phyloP scores from a whole-genome alignment of 2,797 vertebrate genomes.

The Paramormyrops hopkinsi region DNA sequence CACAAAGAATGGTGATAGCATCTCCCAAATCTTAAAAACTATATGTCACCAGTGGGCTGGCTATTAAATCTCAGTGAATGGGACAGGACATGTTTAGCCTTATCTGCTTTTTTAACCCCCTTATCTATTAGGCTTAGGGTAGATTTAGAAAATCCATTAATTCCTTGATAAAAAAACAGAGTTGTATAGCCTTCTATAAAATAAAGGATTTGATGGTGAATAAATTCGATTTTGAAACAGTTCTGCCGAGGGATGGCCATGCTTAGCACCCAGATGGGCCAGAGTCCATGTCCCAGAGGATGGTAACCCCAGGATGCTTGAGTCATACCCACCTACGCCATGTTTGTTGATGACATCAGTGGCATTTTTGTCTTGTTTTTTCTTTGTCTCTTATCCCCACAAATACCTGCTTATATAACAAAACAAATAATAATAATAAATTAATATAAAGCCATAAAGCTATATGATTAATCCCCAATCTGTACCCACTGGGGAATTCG shows the following conservation, averaged over 20 bases:
- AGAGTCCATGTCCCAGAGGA: constrained; percentile 8
- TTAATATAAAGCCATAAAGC: neutral
- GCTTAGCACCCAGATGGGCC: constrained; percentile 59
- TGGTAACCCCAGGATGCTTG: neutral
- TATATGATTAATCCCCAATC: neutral
- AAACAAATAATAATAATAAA: neutral
- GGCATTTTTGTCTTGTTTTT: neutral
- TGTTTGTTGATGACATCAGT: neutral
- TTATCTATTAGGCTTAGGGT: constrained; percentile 79
- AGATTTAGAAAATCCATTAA: constrained; percentile 92
- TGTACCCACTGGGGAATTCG: neutral
- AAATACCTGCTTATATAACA: neutral
- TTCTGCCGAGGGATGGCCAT: constrained; percentile 45
- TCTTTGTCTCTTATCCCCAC: neutral
- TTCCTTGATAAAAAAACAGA: constrained; percentile 79
- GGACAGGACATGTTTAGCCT: constrained; percentile 71
- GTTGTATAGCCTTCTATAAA: constrained; percentile 79
- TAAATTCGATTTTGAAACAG: constrained; percentile 77
- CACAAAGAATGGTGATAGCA: constrained; percentile 65
- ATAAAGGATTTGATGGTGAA: constrained; percentile 71
- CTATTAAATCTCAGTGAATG: constrained; percentile 64
- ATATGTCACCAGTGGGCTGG: constrained; percentile 66
- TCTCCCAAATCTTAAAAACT: constrained; percentile 62
- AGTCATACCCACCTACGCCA: neutral
- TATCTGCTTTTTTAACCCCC: constrained; percentile 76